These are phyloP conservation scores for Abrostola tripartita DNA, from an alignment of 2,888 invertebrate genomes.

Conservation along the genomic window DNA sequence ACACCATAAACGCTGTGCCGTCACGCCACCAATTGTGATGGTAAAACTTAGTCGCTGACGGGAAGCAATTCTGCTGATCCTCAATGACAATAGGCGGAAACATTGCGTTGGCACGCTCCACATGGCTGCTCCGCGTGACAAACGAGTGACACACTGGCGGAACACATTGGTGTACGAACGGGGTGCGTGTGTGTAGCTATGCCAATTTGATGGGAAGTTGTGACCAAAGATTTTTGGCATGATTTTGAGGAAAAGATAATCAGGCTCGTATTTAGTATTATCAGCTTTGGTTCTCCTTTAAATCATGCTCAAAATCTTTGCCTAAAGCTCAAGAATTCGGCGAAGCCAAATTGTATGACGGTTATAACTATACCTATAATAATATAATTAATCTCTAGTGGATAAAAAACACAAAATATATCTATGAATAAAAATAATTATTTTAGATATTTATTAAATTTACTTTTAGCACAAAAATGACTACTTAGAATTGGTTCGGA, in stretches of 20 bases:
- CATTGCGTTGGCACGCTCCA: conserved; percentile 57
- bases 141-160: conserved; percentile 51
- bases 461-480: not conserved
- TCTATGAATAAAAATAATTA: too few species aligned
- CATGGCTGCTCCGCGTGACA: conserved; percentile 73
- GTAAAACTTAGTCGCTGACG: conserved; percentile 17
- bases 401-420: too few species aligned
- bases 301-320: too few species aligned
- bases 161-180: conserved; percentile 31
- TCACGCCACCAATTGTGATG: not conserved
- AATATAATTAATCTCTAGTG: too few species aligned
- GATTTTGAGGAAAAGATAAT: not conserved
- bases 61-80: conserved; percentile 24
- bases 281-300: not conserved
- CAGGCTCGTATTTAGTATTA: not conserved
- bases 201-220: not conserved
- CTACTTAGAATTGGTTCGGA: not conserved
- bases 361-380: too few species aligned
- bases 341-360: too few species aligned
- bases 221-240: not conserved
- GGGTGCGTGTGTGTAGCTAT: conserved; percentile 13
- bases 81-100: conserved; percentile 73
- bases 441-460: not conserved
- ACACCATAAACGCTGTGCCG: not conserved
- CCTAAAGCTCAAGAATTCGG: too few species aligned